A percentile compares a stretch with the other conserved stretches of the same genome.
Conservation (phyloP, 2,797 vertebrate species). For the Pipistrellus kuhlii region DNA sequence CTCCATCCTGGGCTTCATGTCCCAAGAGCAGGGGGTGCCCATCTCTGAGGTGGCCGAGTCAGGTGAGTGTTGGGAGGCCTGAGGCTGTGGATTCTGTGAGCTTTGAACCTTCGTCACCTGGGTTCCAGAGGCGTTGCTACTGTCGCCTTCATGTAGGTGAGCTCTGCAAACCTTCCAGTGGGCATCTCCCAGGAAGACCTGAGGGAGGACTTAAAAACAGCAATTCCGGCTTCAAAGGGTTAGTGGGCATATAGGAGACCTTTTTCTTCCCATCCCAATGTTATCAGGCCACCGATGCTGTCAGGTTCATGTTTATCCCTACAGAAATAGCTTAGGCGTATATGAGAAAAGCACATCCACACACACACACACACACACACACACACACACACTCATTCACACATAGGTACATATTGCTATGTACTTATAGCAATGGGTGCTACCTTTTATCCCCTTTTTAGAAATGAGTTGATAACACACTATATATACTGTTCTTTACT, state of each 20-base stretch:
- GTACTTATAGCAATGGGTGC: not conserved
- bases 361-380: too few species aligned
- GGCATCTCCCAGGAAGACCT: not conserved
- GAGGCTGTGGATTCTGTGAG: not conserved
- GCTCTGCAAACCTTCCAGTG: too few species aligned
- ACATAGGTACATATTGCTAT: not conserved
- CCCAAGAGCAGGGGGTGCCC: slow-evolving; percentile 93
- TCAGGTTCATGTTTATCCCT: not conserved
- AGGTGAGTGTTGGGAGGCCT: slow-evolving; percentile 85
- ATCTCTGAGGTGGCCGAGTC: slow-evolving; percentile 95
- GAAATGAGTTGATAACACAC: not conserved
- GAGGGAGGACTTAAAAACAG: not conserved
- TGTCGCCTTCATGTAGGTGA: not conserved
- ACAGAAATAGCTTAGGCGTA: not conserved
- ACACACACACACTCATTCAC: not conserved
- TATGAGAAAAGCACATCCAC: not conserved
- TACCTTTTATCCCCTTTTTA: not conserved
- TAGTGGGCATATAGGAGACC: rapidly evolving
- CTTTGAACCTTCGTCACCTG: not conserved
- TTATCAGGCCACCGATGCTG: not conserved
- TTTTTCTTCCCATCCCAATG: not conserved
- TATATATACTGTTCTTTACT: not conserved
- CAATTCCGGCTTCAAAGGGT: not conserved
- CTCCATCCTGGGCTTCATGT: slow-evolving; percentile 97
- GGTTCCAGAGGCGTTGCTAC: not conserved